These are phyloP conservation scores for Girardia tigrina DNA, from an alignment of 2,888 invertebrate genomes.

Conservation along the genomic window DNA sequence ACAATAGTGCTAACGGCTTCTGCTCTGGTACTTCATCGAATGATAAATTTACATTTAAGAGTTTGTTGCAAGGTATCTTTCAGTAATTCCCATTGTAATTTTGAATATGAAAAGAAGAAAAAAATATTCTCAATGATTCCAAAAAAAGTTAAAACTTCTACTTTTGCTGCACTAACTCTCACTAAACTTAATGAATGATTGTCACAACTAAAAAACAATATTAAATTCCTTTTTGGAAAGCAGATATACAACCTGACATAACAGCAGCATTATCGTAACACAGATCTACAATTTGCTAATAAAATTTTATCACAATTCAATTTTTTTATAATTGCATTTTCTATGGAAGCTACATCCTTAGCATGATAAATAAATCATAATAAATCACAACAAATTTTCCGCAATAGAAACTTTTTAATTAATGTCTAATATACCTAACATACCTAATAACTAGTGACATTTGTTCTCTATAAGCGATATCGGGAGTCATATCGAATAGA, in stretches of 20 bases:
- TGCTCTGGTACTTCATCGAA: neutral
- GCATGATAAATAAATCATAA: neutral
- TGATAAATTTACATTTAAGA: neutral
- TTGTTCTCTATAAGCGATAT: conserved; percentile 21
- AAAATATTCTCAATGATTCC: neutral
- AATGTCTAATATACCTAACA: too few species aligned
- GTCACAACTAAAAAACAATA: neutral
- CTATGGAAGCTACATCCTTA: neutral
- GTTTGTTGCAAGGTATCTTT: neutral
- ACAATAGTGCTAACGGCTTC: neutral
- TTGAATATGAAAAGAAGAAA: neutral
- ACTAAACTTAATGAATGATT: neutral
- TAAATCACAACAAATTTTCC: neutral
- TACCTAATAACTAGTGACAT: conserved; percentile 14
- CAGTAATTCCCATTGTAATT: neutral
- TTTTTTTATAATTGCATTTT: neutral
- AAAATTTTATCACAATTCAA: neutral
- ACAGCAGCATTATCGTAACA: conserved; percentile 25
- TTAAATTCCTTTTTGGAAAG: neutral
- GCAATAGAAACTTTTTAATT: conserved; percentile 12
- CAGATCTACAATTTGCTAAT: conserved; percentile 21
- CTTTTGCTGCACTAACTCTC: neutral
- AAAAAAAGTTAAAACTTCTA: neutral
- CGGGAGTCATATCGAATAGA: neutral
- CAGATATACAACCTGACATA: neutral